phyloP scores from a whole-genome alignment of 30 jellyfish, hydroid and myxozoan genomes.

The Hydractinia echinata region DNA sequence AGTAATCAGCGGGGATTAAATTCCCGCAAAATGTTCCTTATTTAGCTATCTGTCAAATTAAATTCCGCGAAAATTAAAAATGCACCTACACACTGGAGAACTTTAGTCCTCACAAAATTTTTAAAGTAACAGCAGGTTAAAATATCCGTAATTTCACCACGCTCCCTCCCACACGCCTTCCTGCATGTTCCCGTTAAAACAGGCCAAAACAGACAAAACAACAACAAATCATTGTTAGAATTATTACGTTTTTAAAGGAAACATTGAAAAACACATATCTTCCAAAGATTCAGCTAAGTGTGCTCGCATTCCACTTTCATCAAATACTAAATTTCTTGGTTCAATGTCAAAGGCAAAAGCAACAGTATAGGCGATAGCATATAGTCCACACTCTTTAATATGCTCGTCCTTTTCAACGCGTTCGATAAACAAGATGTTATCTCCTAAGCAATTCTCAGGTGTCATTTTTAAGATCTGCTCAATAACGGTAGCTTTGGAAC shows the following conservation, averaged over 20 bases:
- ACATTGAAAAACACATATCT: conserved; percentile 42
- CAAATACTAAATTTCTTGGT: conserved; percentile 29
- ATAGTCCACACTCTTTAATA: conserved; percentile 5
- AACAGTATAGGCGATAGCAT: conserved; percentile 34
- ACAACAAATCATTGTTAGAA: too few relatives aligned
- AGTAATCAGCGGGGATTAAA: too few relatives aligned
- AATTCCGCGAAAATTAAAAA: too few relatives aligned
- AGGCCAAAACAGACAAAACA: too few relatives aligned
- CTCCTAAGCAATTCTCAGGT: conserved; percentile 16
- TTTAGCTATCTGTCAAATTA: too few relatives aligned
- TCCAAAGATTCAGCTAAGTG: conserved; percentile 40
- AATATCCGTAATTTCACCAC: too few relatives aligned
- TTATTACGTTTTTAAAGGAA: conserved; percentile 21
- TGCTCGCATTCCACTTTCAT: conserved; percentile 29
- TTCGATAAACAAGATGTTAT: conserved; percentile 30
- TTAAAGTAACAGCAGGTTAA: too few relatives aligned
- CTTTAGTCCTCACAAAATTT: too few relatives aligned
- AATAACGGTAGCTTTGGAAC: conserved; percentile 24
- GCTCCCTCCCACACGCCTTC: too few relatives aligned
- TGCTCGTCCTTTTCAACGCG: conserved; percentile 26
- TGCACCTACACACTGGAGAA: too few relatives aligned
- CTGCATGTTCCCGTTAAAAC: too few relatives aligned
- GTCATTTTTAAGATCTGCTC: conserved; percentile 18
- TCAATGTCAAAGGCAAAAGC: conserved; percentile 35
- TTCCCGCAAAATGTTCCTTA: too few relatives aligned